Evolutionary conservation across 2,113 vertebrate genomes (phyloP).

Genomic region (Dinomys branickii): DNA sequence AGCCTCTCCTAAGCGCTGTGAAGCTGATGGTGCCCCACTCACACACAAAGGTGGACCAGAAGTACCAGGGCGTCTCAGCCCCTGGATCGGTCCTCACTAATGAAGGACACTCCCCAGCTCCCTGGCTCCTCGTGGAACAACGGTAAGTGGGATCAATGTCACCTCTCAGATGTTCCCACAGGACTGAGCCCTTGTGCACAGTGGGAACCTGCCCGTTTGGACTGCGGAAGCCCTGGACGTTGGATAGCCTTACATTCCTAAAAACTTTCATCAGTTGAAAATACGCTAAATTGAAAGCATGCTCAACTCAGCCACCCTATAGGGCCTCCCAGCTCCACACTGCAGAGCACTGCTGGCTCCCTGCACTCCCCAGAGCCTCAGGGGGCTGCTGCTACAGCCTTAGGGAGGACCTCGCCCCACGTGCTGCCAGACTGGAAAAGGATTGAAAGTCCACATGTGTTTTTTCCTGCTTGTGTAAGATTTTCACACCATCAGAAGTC

Average conservation of each 20-base stretch:
- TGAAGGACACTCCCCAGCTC: neutral
- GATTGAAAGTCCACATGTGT: too few species aligned
- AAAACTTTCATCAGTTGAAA: neutral
- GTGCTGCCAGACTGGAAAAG: neutral
- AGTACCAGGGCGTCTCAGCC: neutral
- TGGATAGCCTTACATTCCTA: neutral
- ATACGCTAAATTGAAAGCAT: neutral
- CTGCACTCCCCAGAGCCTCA: neutral
- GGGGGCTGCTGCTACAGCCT: neutral
- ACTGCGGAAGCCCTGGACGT: neutral
- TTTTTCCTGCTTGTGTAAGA: neutral
- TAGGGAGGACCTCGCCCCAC: neutral
- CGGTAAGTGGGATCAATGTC: neutral
- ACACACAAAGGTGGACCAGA: neutral
- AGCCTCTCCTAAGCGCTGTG: neutral
- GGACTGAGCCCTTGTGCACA: neutral
- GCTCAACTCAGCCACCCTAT: neutral
- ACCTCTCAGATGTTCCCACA: neutral
- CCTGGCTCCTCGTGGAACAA: neutral
- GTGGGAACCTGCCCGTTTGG: neutral
- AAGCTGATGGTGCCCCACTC: neutral
- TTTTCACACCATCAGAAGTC: neutral
- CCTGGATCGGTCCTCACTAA: neutral
- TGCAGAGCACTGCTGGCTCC: neutral
- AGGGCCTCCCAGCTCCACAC: neutral